A percentile compares a stretch with the other conserved stretches of the same genome.
These are phyloP conservation scores for Idaea aversata DNA, from an alignment of 2,888 invertebrate genomes.

Conservation along the genomic window DNA sequence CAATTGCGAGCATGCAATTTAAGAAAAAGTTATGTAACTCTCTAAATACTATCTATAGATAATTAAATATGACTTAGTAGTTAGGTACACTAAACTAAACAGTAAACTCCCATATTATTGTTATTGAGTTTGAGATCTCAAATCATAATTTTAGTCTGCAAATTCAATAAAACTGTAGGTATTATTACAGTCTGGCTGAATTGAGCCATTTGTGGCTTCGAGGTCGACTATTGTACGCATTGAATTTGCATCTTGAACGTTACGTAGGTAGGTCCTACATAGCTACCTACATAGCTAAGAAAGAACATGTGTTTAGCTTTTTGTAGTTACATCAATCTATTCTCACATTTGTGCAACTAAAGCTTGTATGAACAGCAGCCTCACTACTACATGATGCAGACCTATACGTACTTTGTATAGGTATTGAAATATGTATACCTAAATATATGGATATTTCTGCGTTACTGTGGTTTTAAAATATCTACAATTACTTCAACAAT, in stretches of 20 bases:
- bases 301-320: not conserved
- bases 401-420: not conserved
- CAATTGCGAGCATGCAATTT: no score
- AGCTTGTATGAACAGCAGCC: not conserved
- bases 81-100: no score
- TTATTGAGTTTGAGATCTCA: not conserved
- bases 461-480: not conserved
- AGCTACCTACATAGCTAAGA: not conserved
- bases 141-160: not conserved
- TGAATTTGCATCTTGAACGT: conserved; percentile 6
- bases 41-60: no score
- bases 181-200: conserved; percentile 6
- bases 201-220: conserved; percentile 15
- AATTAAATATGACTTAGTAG: no score
- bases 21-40: no score
- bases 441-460: not conserved
- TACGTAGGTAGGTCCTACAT: no score
- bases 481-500: not conserved
- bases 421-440: not conserved
- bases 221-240: conserved; percentile 15
- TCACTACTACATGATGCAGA: not conserved
- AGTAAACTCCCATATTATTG: not conserved
- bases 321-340: not conserved
- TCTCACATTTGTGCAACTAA: not conserved
- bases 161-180: conserved; percentile 1